Evolutionary conservation across 2,113 vertebrate genomes (phyloP).

Genomic region (Prochilodus magdalenae): DNA sequence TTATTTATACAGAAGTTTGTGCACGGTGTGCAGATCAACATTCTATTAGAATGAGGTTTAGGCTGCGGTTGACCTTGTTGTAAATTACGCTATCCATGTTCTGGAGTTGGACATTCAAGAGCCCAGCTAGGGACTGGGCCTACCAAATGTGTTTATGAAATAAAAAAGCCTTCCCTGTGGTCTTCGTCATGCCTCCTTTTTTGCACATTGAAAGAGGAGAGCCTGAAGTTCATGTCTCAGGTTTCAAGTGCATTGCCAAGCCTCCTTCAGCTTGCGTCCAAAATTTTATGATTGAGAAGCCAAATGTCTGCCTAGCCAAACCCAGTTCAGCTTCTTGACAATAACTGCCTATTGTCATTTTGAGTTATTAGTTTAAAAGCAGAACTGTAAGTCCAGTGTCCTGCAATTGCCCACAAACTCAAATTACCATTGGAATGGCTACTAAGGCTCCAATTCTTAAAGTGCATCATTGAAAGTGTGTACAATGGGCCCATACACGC

Average conservation of each 20-base stretch:
- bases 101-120: too few species aligned
- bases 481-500: conserved; percentile 12
- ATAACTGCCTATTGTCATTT: neutral
- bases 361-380: neutral
- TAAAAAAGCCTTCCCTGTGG: too few species aligned
- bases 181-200: neutral
- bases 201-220: neutral
- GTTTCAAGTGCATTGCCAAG: neutral
- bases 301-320: neutral
- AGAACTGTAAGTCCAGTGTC: neutral
- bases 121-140: too few species aligned
- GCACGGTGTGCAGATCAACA: too few species aligned
- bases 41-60: too few species aligned
- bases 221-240: neutral
- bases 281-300: conserved; percentile 1
- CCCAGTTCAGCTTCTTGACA: neutral
- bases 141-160: too few species aligned
- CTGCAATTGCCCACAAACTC: conserved; percentile 2
- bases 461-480: conserved; percentile 15
- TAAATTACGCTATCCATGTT: too few species aligned
- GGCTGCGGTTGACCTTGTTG: too few species aligned
- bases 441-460: neutral
- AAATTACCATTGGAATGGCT: conserved; percentile 11
- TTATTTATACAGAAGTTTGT: too few species aligned
- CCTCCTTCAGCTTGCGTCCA: neutral